Percentiles rank a stretch among this genome's conserved stretches.
These are phyloP conservation scores for Pseudomyrmex concolor DNA, from an alignment of 1,140 invertebrate genomes.

Conservation along the genomic window DNA sequence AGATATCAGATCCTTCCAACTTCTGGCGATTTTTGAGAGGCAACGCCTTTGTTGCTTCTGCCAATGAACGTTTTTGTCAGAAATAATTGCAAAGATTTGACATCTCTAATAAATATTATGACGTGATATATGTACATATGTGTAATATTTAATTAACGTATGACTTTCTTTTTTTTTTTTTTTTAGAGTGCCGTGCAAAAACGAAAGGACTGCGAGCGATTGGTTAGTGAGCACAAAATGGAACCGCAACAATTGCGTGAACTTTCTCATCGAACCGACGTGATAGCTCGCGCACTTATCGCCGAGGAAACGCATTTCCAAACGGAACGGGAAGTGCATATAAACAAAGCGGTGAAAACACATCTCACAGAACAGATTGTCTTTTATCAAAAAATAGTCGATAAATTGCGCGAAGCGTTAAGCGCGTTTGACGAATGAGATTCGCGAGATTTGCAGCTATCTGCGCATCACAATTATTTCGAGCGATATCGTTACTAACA, in stretches of 20 bases:
- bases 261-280: conserved; percentile 93
- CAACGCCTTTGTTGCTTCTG: too few relatives aligned
- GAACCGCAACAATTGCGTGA: conserved; percentile 91
- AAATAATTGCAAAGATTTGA: too few relatives aligned
- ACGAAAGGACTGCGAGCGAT: conserved; percentile 94
- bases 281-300: conserved; percentile 95
- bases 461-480: conserved; percentile 19
- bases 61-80: too few relatives aligned
- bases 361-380: conserved; percentile 95
- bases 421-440: conserved; percentile 84
- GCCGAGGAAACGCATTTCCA: conserved; percentile 98
- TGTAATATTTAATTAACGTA: neutral
- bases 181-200: conserved; percentile 92
- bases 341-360: conserved; percentile 93
- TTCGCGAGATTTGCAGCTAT: conserved; percentile 7
- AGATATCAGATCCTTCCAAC: too few relatives aligned
- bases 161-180: conserved; percentile 14
- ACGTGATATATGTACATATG: too few relatives aligned
- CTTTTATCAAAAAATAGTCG: conserved; percentile 94
- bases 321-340: conserved; percentile 93
- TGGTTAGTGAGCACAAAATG: conserved; percentile 93
- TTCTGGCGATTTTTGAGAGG: too few relatives aligned
- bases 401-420: conserved; percentile 87
- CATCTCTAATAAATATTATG: too few relatives aligned
- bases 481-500: neutral